Base-by-base conservation (phyloP, 2,113 vertebrate species). In the Entosphenus tridentatus region DNA sequence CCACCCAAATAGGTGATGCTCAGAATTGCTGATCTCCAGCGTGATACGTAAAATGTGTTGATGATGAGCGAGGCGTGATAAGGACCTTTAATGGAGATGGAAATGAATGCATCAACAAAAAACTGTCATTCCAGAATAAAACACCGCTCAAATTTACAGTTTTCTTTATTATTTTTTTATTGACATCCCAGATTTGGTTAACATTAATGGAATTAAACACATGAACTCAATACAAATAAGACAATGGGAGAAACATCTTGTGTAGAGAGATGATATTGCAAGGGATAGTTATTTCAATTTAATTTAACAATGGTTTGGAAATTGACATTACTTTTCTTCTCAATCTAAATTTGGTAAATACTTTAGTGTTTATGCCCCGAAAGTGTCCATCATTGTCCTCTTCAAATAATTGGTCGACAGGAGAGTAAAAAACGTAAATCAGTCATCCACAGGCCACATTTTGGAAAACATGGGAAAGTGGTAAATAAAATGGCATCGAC, bases 391-490 rank as follows among this genome's bases (percentile, higher is more conserved):
- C 39, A 39, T 39, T 39, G 39, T 39, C 39, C 39, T 39, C 39
- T 39, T 39, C 39, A 65, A 65, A 65, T 21, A 21, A n/a, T n/a
- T 65, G 62, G 8, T 11, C 10, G 62, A 21, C n/a, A 16, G 62
- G 9, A 21, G n/a, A 16, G 21, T 16, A 65, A 21, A 65, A 21
- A 65, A 65, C n/a, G 10, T 16, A 65, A 16, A 21, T n/a, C 62
- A 65, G 62, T 21, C 62, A 65, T 65, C 21, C 62, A 65, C 62
- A n/a, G n/a, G 62, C 62, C 21, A 65, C 62, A 39, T 65, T 65
- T 65, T 65, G 62, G 62, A 65, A 65, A 65, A 65, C 62, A 65
- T 21, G 21, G 62, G 11, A 65, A 65, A 65, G 62, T 21, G 62
- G 21, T n/a, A 9, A 21, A 65, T n/a, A n/a, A n/a, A 16, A 21